Base-by-base conservation (phyloP, 2,113 vertebrate genomes). In the Planiliza haematocheilus region DNA sequence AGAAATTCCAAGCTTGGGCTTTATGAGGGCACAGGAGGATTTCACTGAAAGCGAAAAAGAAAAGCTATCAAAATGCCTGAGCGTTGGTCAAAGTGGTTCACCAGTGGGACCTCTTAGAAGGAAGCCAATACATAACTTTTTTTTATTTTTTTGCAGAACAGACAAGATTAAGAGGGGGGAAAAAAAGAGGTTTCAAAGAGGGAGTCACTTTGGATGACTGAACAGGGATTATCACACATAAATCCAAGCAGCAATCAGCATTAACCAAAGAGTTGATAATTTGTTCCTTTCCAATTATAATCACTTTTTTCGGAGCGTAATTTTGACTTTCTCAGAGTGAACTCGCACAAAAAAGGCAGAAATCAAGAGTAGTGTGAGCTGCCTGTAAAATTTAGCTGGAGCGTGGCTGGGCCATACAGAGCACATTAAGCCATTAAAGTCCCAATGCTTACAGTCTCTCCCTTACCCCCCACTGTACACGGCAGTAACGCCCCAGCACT, bases 391-490 rank as follows among this genome's bases (percentile, higher is more conserved):
- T 17, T 48, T 64, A 60, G 50, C 17, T 46, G 21, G 39, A 79
- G 74, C 79, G 72, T 79, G 66, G 50, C 68, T 13, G 4, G 70
- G 73, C 68, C 73, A 77, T 63, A 65, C 50, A 62, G 66, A 3
- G 69, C 48, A 73, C 68, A 86, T 83, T 83, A 87, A 87, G 81
- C 86, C 75, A 86, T 88, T 91, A 86, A 79, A 81, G 84, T 86
- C 77, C 37, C 73, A 30, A 53, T 75, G 68, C 66, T 52, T 64
- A 59, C 59, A 77, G 70, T 67, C 58, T 56, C 70, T 74, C 77
- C 72, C 56, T 66, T 70, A 84, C 89, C 87, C 86, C 87, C 85
- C 83, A 85, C 87, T 52, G 85, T 69, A 88, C 52, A 76, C 63
- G 55, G 77, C 81, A 79, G 70, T 55, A 74, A 69, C 75, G 21